These are phyloP conservation scores for Tyria jacobaeae DNA, from an alignment of 2,888 invertebrate genomes.

Conservation along the genomic window DNA sequence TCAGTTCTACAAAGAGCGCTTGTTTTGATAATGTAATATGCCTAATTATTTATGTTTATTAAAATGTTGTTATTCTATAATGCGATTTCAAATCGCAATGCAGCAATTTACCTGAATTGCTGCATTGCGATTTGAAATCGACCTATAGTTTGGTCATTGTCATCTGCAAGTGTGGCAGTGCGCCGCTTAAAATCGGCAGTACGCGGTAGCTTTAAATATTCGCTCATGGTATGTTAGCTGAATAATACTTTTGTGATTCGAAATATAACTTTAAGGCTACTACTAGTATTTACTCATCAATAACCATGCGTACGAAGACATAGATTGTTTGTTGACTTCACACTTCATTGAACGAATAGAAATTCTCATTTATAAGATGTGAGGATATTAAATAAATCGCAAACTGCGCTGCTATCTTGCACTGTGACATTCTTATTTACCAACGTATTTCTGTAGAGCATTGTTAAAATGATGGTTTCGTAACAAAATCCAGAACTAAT, in stretches of 20 bases:
- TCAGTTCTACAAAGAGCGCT: no score
- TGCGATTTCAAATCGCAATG: no score
- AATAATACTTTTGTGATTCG: neutral
- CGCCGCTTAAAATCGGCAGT: neutral
- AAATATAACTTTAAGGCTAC: neutral
- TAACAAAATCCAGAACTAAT: neutral
- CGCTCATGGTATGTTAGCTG: neutral
- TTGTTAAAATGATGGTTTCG: neutral
- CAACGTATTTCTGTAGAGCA: constrained; percentile 7
- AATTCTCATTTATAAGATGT: constrained; percentile 24
- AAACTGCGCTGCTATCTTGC: constrained; percentile 2
- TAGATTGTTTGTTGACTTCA: constrained; percentile 7
- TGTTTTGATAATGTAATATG: no score
- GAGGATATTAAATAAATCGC: constrained; percentile 30
- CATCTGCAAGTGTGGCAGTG: no score
- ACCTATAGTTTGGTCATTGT: no score
- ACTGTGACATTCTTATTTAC: constrained; percentile 29
- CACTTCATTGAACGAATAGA: constrained; percentile 17
- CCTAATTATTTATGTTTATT: no score
- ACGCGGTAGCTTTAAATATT: neutral
- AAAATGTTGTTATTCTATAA: no score
- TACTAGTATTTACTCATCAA: constrained; percentile 9
- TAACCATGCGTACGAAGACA: constrained; percentile 11
- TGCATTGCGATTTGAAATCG: no score
- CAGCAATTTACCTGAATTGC: no score